These are phyloP conservation scores for Chlorocebus sabaeus DNA, from an alignment of 2,113 vertebrate genomes.

Conservation along the genomic window DNA sequence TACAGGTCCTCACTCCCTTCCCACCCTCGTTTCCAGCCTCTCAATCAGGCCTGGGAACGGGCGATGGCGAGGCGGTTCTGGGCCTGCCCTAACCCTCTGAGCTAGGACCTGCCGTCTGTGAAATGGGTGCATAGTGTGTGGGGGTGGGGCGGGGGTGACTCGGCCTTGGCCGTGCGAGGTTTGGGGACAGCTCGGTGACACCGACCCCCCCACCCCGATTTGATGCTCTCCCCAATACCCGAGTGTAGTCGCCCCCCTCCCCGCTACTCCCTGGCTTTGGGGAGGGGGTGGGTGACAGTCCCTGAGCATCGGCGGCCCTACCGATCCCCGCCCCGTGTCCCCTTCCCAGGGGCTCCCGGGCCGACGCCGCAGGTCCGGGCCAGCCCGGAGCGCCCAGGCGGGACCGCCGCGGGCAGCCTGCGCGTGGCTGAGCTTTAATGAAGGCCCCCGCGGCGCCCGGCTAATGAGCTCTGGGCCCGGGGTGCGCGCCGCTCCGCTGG, in stretches of 20 bases:
- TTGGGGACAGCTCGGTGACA: background rate
- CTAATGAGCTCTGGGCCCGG: background rate
- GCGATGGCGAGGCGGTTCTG: background rate
- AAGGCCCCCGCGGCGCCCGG: background rate
- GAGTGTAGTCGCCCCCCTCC: background rate
- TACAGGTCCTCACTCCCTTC: background rate
- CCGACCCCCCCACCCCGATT: background rate
- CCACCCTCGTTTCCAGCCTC: background rate
- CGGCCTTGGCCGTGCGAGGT: background rate
- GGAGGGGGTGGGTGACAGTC: too few species aligned
- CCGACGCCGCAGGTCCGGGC: background rate
- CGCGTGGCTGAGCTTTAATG: background rate
- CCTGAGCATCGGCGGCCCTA: too few species aligned
- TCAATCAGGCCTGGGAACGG: background rate
- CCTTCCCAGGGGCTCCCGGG: background rate
- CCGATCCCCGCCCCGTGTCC: background rate
- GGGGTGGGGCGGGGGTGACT: background rate
- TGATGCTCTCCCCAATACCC: too few species aligned
- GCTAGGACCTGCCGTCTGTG: background rate
- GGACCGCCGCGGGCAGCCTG: background rate
- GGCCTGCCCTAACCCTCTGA: background rate
- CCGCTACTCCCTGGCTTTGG: background rate
- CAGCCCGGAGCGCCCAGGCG: background rate
- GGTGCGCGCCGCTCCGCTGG: background rate
- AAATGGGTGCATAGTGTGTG: background rate